Evolutionary conservation across 2,888 invertebrate genomes (phyloP), one percentile per base, ranked within the genome.

Genomic region (Leptopterna dolabrata): DNA sequence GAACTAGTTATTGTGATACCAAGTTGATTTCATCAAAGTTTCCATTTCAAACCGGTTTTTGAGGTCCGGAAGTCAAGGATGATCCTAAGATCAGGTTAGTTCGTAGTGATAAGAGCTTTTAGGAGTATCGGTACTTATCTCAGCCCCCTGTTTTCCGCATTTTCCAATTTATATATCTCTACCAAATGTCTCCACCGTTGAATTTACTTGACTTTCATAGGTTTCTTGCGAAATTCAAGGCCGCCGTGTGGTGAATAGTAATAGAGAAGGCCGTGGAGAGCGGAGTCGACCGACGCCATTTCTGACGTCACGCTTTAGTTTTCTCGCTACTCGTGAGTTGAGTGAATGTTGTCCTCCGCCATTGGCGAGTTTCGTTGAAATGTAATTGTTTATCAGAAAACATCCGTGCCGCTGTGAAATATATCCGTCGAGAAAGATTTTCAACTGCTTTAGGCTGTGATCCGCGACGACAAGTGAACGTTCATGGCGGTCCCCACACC

Each of bases 41-140:
- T 27, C 9, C 24, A 6, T 19, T 63, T 24, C 13, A 24, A 63
- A 9, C 7, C 27, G 24, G 7, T n/a, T 24, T 11, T 63, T 9
- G 63, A 24, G 9, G 63, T 63, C 13, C 24, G 24, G 63, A 24
- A 63, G 30, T 78, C 78, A 6, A 83, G 13, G 71, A 85, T 85
- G 85, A 85, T 85, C 36, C 51, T 85, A 9, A 71, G 85, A 47
- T 85, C 85, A 85, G 85, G 85, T 85, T 85, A 85, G 85, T 85
- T 30, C 4, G 4, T 14, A 41, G 13, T 83, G 83, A 83, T 83
- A 83, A 83, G 36, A 70, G 81, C 29, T 27, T 36, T 83, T n/a
- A 41, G 41, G 47, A 70, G 4, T 36, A 16, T n/a, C n/a, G 45
- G 1, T 27, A 4, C 13, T 45, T 41, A 6, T 45, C 41, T 76